phyloP scores from a whole-genome alignment of 2,888 invertebrate genomes.

The Melanotus villosus region DNA sequence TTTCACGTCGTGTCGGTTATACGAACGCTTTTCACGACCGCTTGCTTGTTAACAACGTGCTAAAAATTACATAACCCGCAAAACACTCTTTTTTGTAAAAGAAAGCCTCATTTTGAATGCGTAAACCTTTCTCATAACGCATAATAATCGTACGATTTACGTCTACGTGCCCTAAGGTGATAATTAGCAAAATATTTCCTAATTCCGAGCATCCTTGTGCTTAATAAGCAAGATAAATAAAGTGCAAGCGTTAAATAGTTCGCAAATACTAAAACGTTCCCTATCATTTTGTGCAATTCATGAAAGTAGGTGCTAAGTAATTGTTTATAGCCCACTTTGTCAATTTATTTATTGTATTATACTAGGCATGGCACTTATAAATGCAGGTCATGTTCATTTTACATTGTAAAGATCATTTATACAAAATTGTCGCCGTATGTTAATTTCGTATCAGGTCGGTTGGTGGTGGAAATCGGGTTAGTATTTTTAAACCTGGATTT shows the following conservation, averaged over 20 bases:
- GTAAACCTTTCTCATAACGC: too few species aligned
- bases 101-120: too few species aligned
- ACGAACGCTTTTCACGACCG: too few species aligned
- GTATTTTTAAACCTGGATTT: slow-evolving; percentile 6
- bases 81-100: too few species aligned
- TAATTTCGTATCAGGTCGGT: not conserved
- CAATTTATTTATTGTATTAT: slow-evolving; percentile 18
- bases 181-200: slow-evolving; percentile 16
- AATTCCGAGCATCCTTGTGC: slow-evolving; percentile 36
- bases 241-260: slow-evolving; percentile 15
- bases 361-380: slow-evolving; percentile 15
- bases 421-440: slow-evolving; percentile 18
- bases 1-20: too few species aligned
- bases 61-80: too few species aligned
- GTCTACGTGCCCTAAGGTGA: not conserved
- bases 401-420: slow-evolving; percentile 23
- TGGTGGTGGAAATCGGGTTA: not conserved
- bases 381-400: slow-evolving; percentile 31
- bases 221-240: slow-evolving; percentile 34
- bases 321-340: slow-evolving; percentile 36
- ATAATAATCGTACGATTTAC: not conserved
- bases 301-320: slow-evolving; percentile 36
- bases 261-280: not conserved
- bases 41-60: too few species aligned
- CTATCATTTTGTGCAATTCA: slow-evolving; percentile 31